A percentile compares a stretch with the other conserved stretches of the same genome.
Evolutionary conservation across 2,113 vertebrate genomes (phyloP).

Genomic region (Progne subis): DNA sequence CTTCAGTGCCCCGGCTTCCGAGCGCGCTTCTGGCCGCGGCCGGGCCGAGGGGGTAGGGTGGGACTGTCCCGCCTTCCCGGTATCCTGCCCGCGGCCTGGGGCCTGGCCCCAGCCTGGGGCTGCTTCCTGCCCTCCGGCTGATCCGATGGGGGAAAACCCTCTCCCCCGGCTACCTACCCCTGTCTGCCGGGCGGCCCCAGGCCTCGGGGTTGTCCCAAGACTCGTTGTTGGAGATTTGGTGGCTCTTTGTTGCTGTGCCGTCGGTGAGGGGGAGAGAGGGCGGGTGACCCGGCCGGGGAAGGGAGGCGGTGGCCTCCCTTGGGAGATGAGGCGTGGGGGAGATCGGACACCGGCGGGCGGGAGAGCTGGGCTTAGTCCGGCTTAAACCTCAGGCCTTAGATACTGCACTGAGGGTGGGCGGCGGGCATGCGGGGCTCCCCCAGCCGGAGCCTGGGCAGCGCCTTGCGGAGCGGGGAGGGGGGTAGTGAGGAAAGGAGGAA

Average conservation of each 20-base stretch:
- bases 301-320: neutral
- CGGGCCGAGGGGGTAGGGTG: neutral
- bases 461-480: neutral
- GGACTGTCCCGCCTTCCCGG: neutral
- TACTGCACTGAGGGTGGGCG: neutral
- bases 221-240: slow-evolving; percentile 20
- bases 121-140: no score
- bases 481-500: no score
- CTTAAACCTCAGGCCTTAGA: neutral
- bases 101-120: no score
- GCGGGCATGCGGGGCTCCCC: rapidly evolving
- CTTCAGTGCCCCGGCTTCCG: neutral
- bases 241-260: slow-evolving; percentile 50
- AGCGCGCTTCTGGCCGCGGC: neutral
- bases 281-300: neutral
- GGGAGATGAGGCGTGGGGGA: neutral
- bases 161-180: neutral
- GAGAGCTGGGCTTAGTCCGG: neutral
- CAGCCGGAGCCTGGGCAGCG: neutral
- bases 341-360: neutral
- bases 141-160: neutral
- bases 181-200: neutral
- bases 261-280: neutral
- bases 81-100: neutral
- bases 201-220: neutral